Evolutionary conservation across 1,140 invertebrate species (phyloP), one percentile per base, ranked within the genome.

Genomic region (Pteromalus puparum): DNA sequence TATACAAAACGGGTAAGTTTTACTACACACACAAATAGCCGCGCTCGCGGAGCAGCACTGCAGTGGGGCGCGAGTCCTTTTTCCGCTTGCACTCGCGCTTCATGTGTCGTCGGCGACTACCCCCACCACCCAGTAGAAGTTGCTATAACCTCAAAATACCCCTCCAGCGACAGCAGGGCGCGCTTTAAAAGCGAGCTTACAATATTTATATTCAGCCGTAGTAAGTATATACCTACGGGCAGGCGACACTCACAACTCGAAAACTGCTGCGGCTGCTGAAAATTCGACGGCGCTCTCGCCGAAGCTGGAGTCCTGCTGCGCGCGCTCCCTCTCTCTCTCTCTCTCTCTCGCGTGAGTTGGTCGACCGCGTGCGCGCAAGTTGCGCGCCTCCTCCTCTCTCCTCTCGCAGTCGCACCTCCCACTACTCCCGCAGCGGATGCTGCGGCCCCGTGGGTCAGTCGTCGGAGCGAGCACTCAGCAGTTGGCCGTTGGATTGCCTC

Each of bases 21-120:
- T n/a, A n/a, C n/a, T n/a, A 61, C 21, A 61, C 53, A 61, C 53
- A 21, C 18, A 61, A 61, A 21, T 61, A 61, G 70, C 18, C 18
- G 30, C 30, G 30, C 30, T 18, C 70, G 30, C 28, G 46, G 38
- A 48, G 38, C 12, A 42, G n/a, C 34, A 21, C 34, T 73, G 46
- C 15, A 42, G 15, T n/a, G 48, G 48, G 38, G 30, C 53, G 81
- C 81, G 46, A 30, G 12, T 30, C 75, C 68, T 34, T 42, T 79
- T 34, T 77, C 28, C 28, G 24, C 80, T 79, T 28, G 70, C 70
- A 42, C 46, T 76, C 75, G n/a, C 65, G 78, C 74, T 81, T 67
- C 82, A 77, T 79, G 81, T 80, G 73, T 84, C 67, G 21, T 61
- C 72, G 24, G 21, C 21, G 53, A 61, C 53, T 61, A 61, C 53